A percentile compares a stretch with the other conserved stretches of the same genome.
phyloP scores from a whole-genome alignment of 2,888 invertebrate species.

The Ecliptopera silaceata region DNA sequence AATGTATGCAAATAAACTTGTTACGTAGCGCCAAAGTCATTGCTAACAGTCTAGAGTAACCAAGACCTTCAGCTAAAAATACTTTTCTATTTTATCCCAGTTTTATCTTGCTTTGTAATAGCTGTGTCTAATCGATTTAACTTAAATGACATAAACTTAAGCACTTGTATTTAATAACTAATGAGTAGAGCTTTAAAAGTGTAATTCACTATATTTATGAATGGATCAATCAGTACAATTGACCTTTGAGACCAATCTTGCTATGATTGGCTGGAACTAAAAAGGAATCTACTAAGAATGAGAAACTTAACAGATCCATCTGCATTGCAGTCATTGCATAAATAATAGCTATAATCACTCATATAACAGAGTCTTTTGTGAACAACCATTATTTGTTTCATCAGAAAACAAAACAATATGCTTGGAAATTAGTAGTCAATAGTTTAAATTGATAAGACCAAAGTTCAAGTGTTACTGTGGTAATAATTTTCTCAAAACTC shows the following conservation, averaged over 20 bases:
- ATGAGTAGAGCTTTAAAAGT: background rate
- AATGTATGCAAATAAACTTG: constrained; percentile 23
- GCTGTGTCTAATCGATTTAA: background rate
- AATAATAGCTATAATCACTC: too few relatives aligned
- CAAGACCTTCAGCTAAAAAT: constrained; percentile 79
- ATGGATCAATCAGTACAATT: constrained; percentile 15
- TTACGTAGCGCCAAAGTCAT: constrained; percentile 54
- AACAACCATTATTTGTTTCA: background rate
- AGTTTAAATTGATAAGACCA: constrained; percentile 3
- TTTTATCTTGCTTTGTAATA: constrained; percentile 38
- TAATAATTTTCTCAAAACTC: background rate
- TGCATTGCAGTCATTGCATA: constrained; percentile 13
- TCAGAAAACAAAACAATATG: constrained; percentile 6
- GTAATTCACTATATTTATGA: background rate
- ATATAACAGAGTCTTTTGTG: too few relatives aligned
- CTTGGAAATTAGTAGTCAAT: constrained; percentile 13
- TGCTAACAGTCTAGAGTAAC: constrained; percentile 56
- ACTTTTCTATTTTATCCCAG: constrained; percentile 46
- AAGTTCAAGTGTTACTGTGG: constrained; percentile 23
- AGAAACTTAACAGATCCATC: background rate
- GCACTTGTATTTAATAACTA: background rate
- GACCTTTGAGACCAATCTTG: constrained; percentile 20
- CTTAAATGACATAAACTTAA: background rate
- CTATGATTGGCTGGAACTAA: background rate
- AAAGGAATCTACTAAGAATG: background rate